phyloP scores from a whole-genome alignment of 2,797 vertebrate species.

The Melanotaenia maccullochi region DNA sequence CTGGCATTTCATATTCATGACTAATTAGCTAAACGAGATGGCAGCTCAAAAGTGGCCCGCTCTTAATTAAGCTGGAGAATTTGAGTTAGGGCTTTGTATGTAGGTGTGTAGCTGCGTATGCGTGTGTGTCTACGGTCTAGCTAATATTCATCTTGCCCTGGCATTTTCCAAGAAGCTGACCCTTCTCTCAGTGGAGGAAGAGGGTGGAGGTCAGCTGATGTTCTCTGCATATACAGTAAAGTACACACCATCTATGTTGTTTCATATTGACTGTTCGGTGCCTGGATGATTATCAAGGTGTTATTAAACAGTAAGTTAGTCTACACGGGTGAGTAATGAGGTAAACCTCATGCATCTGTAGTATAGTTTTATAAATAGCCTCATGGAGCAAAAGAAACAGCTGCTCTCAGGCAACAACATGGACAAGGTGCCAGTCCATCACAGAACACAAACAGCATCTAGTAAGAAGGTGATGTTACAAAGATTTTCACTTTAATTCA shows the following conservation, averaged over 20 bases:
- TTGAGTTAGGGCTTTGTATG: conserved; percentile 59
- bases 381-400: not conserved
- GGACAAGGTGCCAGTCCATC: too few species aligned
- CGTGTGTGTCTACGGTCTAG: not conserved
- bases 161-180: conserved; percentile 47
- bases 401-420: too few species aligned
- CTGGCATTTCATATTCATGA: conserved; percentile 74
- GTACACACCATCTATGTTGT: conserved; percentile 1
- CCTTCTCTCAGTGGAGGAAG: conserved; percentile 22
- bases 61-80: conserved; percentile 74
- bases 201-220: conserved; percentile 32
- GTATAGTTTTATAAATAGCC: not conserved
- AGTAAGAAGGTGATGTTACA: too few species aligned
- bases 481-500: too few species aligned
- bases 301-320: conserved; percentile 7
- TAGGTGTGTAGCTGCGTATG: conserved; percentile 24
- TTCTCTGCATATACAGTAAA: conserved; percentile 5
- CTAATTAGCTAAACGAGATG: conserved; percentile 75
- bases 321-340: conserved; percentile 16
- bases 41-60: conserved; percentile 67
- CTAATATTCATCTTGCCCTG: conserved; percentile 29
- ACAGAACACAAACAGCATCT: too few species aligned
- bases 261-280: not conserved
- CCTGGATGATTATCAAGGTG: conserved; percentile 25
- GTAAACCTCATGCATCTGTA: not conserved